Base-by-base conservation (phyloP, 2,113 vertebrate species). In the Colistium nudipinnis region DNA sequence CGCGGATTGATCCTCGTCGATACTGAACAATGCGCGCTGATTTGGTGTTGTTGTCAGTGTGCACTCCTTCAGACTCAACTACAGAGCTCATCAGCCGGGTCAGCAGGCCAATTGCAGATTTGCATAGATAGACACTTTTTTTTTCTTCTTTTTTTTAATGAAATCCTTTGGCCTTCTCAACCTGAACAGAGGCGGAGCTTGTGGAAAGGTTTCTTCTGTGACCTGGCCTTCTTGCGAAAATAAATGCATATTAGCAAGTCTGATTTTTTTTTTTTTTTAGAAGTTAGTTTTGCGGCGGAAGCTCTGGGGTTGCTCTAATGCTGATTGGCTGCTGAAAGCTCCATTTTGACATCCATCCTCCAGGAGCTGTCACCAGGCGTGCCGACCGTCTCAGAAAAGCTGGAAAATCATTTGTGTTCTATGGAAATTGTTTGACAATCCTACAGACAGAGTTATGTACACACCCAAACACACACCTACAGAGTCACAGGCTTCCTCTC, bases 21-120 rank as follows among this genome's bases (percentile, higher is more conserved):
- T 89, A 86, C 36, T 41, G 70, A 86, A 88, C 88, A 87, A 89
- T 87, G 74, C 60, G 20, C 66, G 78, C 64, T 88, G 88, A 90
- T 87, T 88, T 84, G 76, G 45, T 81, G 80, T 67, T 85, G 74
- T 82, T 83, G 79, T 76, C 77, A 68, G 65, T 62, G 45, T 27
- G 35, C 59, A 69, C 56, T 75, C 11, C 28, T 31, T 75, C 61
- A 66, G 61, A 39, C 81, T 75, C 65, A 79, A 57, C 61, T 52
- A 69, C 71, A 48, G 6, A 57, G 77, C 84, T 85, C 84, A 85
- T 91, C 80, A 87, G 70, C 74, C 45, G 66, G 84, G 86, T 89
- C 87, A 79, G 47, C n/a, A 70, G 88, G 88, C 57, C 85, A 87
- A 66, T 47, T 70, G 49, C 66, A 67, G 54, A 85, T 86, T 78